Base-by-base conservation (phyloP, 2,797 vertebrate species). In the Microcaecilia unicolor region DNA sequence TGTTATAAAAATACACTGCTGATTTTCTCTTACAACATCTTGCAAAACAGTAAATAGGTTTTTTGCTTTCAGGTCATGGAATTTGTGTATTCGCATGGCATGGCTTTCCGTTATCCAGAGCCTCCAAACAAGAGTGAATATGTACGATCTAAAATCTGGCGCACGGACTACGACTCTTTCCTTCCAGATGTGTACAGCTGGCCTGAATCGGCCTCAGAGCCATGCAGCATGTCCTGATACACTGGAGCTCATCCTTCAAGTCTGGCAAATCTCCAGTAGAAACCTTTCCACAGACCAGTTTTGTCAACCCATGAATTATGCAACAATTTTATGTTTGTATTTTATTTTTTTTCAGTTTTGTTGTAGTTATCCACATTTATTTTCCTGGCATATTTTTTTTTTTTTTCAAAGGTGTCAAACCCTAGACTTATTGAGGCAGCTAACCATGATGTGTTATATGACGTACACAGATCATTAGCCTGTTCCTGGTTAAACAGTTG, bases 61-160 rank as follows among this genome's bases (percentile, higher is more conserved):
- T 22, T 36, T 62, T 4, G 51, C 37, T 63, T 61, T 1, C 61
- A 97, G 94, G 86, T 97, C 48, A 70, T 89, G 76, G 82, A 97
- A 52, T 98, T 76, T 39, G 72, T 98, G 16, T 98, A 97, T 8
- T 75, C 86, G 28, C 93, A 92, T 34, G 89, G 89, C 46, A 94
- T 98, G 91, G 94, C 95, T 2, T 98, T 98, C 64, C 85, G 84
- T 20, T 96, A 97, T 69, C 95, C 95, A 4, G 95, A 98, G 55
- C 95, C 94, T 0, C 3, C 72, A 31, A 88, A 97, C 70, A 98
- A 98, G 71, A 66, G 73, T n/a, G 17, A 41, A 1, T 87, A 90
- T 30, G 52, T 98, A 17, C 80, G 79, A 7, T 77, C 90, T 3
- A 88, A 84, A 34, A 59, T 90, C 11, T 98, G 93, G 92, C 67